phyloP scores from a whole-genome alignment of 2,888 invertebrate species.

The Saturnia pavonia region DNA sequence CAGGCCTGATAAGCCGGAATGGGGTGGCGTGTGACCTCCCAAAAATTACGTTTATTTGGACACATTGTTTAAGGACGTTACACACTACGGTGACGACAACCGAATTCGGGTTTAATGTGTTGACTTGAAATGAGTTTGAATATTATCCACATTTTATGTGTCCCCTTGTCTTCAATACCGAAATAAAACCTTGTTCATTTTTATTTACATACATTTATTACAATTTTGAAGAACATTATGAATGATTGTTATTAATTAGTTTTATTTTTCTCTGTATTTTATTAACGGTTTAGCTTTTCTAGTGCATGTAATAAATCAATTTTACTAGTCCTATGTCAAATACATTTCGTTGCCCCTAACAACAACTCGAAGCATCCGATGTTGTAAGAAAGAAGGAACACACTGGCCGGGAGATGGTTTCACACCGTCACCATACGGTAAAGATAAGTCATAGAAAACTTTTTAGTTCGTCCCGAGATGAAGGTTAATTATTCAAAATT shows the following conservation, averaged over 20 bases:
- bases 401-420: too few species aligned
- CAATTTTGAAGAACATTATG: neutral
- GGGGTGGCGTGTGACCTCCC: slow-evolving; percentile 40
- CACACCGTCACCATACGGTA: too few species aligned
- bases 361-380: too few species aligned
- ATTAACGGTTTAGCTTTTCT: neutral
- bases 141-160: slow-evolving; percentile 1
- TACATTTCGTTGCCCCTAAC: too few species aligned
- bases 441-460: too few species aligned
- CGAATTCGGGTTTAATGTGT: neutral
- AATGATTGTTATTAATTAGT: neutral
- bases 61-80: slow-evolving; percentile 22
- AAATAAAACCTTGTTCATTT: neutral
- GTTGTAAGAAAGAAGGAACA: too few species aligned
- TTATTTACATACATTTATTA: neutral
- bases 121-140: neutral
- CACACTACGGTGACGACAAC: neutral
- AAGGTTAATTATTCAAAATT: too few species aligned
- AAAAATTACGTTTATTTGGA: slow-evolving; percentile 36
- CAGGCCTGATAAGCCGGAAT: slow-evolving; percentile 50
- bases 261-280: neutral
- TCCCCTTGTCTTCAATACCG: neutral
- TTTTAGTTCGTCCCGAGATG: too few species aligned
- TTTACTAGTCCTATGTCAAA: too few species aligned
- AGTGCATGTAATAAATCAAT: too few species aligned